Percentiles rank a stretch among this genome's conserved stretches.
Evolutionary conservation across 2,113 vertebrate species (phyloP).

Genomic region (Gymnarchus niloticus): DNA sequence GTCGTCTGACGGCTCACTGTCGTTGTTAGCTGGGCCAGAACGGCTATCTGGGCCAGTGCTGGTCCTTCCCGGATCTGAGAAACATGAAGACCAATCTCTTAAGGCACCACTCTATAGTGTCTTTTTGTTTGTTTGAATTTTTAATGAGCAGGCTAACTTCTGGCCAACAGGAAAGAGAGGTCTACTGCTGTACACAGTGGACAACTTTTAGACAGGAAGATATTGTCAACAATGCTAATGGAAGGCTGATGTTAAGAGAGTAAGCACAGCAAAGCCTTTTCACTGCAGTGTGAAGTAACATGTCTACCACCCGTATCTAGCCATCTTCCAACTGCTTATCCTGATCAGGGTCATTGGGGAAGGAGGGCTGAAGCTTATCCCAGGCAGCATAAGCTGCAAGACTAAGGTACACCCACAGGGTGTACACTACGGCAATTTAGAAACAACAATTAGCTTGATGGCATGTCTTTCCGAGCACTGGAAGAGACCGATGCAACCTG

Average conservation of each 20-base stretch:
- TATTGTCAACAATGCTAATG: neutral
- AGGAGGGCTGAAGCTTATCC: neutral
- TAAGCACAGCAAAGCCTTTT: neutral
- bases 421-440: neutral
- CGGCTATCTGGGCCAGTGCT: constrained; percentile 72
- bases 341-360: neutral
- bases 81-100: neutral
- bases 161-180: neutral
- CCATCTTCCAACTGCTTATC: neutral
- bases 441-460: neutral
- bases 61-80: constrained; percentile 64
- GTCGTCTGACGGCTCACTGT: constrained; percentile 94
- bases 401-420: neutral
- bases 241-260: neutral
- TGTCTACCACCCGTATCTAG: neutral
- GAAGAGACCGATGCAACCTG: neutral
- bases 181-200: neutral
- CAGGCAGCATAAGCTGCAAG: neutral
- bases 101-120: neutral
- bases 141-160: neutral
- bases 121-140: neutral
- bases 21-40: constrained; percentile 74
- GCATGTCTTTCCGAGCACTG: no score
- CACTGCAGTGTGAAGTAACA: neutral
- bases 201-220: neutral